phyloP scores from a whole-genome alignment of 2,888 invertebrate species.

The Agelastica alni region DNA sequence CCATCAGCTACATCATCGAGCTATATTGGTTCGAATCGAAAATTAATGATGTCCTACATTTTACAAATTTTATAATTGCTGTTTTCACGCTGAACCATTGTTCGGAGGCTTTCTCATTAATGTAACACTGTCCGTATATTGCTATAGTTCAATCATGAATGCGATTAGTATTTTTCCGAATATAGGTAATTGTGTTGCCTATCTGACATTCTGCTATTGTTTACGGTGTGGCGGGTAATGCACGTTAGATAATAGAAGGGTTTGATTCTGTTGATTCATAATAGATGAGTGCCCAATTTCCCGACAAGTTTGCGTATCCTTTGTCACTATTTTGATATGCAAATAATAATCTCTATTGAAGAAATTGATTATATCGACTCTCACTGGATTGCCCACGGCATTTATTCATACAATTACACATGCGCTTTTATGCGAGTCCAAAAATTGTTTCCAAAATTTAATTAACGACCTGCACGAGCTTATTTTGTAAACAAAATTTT shows the following conservation, averaged over 20 bases:
- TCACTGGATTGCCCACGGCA: not conserved
- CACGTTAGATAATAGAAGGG: constrained; percentile 48
- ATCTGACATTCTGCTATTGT: constrained; percentile 52
- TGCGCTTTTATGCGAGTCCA: too few species aligned
- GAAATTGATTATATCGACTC: constrained; percentile 29
- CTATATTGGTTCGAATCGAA: constrained; percentile 30
- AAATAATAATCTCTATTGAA: constrained; percentile 30
- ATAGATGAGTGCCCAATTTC: constrained; percentile 46
- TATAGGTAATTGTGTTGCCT: constrained; percentile 54
- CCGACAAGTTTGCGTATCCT: constrained; percentile 41
- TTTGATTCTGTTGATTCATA: constrained; percentile 42
- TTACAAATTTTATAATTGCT: constrained; percentile 53
- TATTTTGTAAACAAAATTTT: too few species aligned
- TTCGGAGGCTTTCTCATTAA: constrained; percentile 47
- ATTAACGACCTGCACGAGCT: too few species aligned
- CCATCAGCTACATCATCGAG: constrained; percentile 7
- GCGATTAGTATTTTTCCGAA: constrained; percentile 54
- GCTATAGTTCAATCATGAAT: constrained; percentile 42
- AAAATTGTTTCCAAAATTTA: too few species aligned
- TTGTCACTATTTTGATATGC: constrained; percentile 39
- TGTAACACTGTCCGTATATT: constrained; percentile 37
- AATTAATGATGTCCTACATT: constrained; percentile 51
- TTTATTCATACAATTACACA: too few species aligned
- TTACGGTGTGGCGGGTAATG: constrained; percentile 48
- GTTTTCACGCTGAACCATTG: constrained; percentile 44